Base-by-base conservation (phyloP, 1,140 invertebrate species). In the Contarinia nasturtii region DNA sequence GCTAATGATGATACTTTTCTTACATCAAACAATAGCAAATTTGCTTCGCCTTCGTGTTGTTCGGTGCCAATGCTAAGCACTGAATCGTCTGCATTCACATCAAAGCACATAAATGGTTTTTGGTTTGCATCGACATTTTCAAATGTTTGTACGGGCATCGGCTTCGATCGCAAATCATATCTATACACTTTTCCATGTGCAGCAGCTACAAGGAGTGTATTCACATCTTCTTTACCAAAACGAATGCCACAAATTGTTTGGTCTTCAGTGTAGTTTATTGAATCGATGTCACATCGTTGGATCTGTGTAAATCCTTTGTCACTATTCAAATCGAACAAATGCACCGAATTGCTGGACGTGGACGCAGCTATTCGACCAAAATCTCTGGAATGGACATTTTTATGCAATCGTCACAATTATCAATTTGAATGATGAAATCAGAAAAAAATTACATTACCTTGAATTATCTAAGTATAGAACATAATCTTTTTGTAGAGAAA, bases 21-120 rank as follows among this genome's bases (percentile, higher is more conserved):
- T 18, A 77, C 61, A 64, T 91, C 87, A 80, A 83, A 91, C 66
- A 90, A 91, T 34, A 90, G 60, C 27, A 89, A 69, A 59, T 73
- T 87, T 12, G 79, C 71, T 58, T 86, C 82, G 36, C 74, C 72
- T 48, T 75, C 70, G 46, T 75, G 66, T 17, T 79, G 65, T 52
- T 86, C 79, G 1, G 81, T 86, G 14, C 86, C 87, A 34, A 75
- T 81, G 60, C 80, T 79, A 41, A 91, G 51, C 21, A 88, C 66
- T 50, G 74, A 70, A 44, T 81, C 79, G 52, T 79, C 75, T 22
- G 71, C 71, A 43, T 79, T 83, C 1, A 88, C 60, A 57, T 90
- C 87, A 65, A 90, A 84, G 55, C 76, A 76, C 14, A 72, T 70
- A 27, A 86, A 62, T 33, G 72, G 65, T 60, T 76, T 76, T 3